These are phyloP conservation scores for Crypturellus undulatus DNA, from an alignment of 2,113 vertebrate species.

Conservation along the genomic window DNA sequence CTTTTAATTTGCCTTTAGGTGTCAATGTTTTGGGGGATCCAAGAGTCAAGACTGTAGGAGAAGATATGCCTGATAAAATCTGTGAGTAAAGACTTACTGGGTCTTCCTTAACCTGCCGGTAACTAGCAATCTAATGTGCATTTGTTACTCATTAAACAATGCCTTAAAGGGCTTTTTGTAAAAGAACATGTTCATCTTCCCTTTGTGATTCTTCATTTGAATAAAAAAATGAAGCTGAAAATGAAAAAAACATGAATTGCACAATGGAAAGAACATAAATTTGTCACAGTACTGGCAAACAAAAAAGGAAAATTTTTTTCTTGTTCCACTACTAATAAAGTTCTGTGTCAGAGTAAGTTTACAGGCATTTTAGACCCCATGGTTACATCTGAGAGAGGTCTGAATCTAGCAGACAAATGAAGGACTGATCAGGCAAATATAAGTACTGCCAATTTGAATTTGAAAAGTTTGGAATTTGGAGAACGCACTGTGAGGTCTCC, in stretches of 20 bases:
- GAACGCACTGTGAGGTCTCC: neutral
- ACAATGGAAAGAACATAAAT: neutral
- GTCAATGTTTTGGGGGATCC: neutral
- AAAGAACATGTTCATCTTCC: neutral
- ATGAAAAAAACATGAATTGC: neutral
- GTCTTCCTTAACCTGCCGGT: neutral
- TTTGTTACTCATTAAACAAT: neutral
- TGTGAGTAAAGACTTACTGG: neutral
- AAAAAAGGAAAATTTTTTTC: neutral
- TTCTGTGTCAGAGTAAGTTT: neutral
- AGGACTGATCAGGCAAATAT: neutral
- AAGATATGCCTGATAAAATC: neutral
- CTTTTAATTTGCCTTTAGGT: neutral
- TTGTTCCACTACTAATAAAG: neutral
- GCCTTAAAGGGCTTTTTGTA: neutral
- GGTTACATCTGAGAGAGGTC: neutral
- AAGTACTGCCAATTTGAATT: neutral
- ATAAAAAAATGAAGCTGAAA: slow-evolving; percentile 9
- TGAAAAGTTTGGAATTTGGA: neutral
- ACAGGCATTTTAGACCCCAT: neutral
- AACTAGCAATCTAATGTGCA: neutral
- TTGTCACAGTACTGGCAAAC: neutral
- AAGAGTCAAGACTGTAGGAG: neutral
- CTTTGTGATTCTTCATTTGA: neutral
- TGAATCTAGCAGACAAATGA: neutral